phyloP scores from a whole-genome alignment of 1,140 invertebrate species.

The Drosophila mojavensis region DNA sequence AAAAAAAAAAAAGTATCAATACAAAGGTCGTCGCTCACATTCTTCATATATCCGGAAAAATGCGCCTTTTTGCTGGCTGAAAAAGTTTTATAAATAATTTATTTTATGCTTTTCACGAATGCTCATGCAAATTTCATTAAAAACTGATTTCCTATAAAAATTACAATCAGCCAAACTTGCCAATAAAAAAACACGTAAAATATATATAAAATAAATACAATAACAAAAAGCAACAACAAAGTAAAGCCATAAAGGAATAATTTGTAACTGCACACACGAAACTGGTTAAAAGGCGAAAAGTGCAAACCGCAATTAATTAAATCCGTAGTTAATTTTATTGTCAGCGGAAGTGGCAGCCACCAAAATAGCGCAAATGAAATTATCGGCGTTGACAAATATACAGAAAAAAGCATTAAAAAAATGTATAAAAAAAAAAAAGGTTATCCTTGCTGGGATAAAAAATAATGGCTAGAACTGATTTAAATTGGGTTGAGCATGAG shows the following conservation, averaged over 20 bases:
- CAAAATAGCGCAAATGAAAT: constrained; percentile 57
- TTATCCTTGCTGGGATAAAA: constrained; percentile 21
- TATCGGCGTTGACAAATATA: constrained; percentile 29
- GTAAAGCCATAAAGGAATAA: constrained; percentile 20
- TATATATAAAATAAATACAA: not conserved
- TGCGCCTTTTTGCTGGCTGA: constrained; percentile 9
- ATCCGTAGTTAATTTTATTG: constrained; percentile 68
- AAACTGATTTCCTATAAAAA: constrained; percentile 61
- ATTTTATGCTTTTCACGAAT: constrained; percentile 34
- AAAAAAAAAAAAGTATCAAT: not conserved
- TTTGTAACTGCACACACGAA: constrained; percentile 23
- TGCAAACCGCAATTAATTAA: constrained; percentile 68
- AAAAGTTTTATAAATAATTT: constrained; percentile 52
- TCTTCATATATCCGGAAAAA: not conserved
- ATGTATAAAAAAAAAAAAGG: constrained; percentile 18
- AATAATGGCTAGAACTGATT: constrained; percentile 1
- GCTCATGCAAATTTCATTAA: constrained; percentile 56
- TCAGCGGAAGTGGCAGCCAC: constrained; percentile 54
- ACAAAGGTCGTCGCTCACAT: not conserved
- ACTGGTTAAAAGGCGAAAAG: constrained; percentile 44
- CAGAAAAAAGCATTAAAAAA: constrained; percentile 1
- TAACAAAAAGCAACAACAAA: constrained; percentile 6
- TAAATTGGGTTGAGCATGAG: constrained; percentile 15
- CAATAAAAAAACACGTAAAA: not conserved
- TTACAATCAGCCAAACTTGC: constrained; percentile 52